Evolutionary conservation across 2,797 vertebrate species (phyloP).

Genomic region (Prunella strophiata): DNA sequence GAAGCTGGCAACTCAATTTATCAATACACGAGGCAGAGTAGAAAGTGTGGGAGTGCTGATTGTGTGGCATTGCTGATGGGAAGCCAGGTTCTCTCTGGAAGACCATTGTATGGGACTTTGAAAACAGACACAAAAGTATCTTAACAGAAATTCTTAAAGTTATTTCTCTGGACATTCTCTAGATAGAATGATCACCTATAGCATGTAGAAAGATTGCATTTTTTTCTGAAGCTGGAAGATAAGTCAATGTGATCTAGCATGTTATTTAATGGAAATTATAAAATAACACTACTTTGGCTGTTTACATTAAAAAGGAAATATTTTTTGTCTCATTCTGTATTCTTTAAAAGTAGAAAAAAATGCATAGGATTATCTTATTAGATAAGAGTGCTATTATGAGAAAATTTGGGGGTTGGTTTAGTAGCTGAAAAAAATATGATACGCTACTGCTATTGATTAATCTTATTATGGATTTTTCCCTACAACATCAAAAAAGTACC

Average conservation of each 20-base stretch:
- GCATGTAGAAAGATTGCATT: neutral
- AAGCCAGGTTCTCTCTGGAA: neutral
- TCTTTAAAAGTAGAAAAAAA: neutral
- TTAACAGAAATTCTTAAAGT: neutral
- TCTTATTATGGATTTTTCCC: neutral
- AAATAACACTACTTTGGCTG: neutral
- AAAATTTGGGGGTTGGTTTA: neutral
- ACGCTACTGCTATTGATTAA: neutral
- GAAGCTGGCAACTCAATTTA: neutral
- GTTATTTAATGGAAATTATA: neutral
- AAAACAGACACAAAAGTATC: neutral
- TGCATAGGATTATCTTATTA: neutral
- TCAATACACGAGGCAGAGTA: neutral
- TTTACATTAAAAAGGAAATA: neutral
- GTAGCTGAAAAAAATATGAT: neutral
- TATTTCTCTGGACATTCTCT: neutral
- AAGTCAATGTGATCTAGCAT: neutral
- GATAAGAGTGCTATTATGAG: neutral
- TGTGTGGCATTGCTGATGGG: fast-evolving
- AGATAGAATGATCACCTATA: neutral
- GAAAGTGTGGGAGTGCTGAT: neutral
- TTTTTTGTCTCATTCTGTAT: neutral
- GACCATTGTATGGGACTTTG: neutral
- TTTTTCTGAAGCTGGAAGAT: neutral
- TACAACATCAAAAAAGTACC: neutral